Base-by-base conservation (phyloP, 2,888 invertebrate genomes). In the Catocala nupta region DNA sequence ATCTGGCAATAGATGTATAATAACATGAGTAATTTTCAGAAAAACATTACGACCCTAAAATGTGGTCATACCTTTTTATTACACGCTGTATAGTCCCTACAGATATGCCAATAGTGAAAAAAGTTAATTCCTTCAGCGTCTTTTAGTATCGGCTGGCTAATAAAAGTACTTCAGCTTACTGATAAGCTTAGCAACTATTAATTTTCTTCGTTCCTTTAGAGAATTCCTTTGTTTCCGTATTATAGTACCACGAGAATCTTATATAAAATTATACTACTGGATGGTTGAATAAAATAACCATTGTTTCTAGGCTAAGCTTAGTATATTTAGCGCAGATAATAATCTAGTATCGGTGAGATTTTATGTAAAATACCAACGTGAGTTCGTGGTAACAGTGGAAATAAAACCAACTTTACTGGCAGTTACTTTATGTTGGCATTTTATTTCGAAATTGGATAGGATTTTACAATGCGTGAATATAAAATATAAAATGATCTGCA, bases 201-300 rank as follows among this genome's bases (percentile, higher is more conserved):
- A 16, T 43, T 43, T 39, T 34, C 10, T 48, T 48, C 2, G 5
- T 39, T n/a, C 45, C 12, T 42, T 16, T 5, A 5, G 13, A 47
- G 16, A 9, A n/a, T 59, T 42, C 43, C 25, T 56, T 51, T 59
- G 56, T 45, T 68, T 63, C 50, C 44, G 54, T 57, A 59, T 59
- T 68, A 69, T 39, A 56, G 11, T 50, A 25, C 25, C 55, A 63
- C 55, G 9, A 52, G 3, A 47, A n/a, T 43, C 12, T 11, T 33
- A 11, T 34, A 43, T 33, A 39, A 36, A 42, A 52, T 52, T 12
- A 12, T 25, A 10, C 12, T 43, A 34, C 44, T 54, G 12, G 13
- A 25, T 8, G 44, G 66, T 69, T 49, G 52, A 70, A 70, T 67
- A 67, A 63, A 62, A 69, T 61, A 48, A 53, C 39, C 52, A 47